These are phyloP conservation scores for Helicoverpa zea DNA, from an alignment of 1,140 invertebrate species.

Conservation along the genomic window DNA sequence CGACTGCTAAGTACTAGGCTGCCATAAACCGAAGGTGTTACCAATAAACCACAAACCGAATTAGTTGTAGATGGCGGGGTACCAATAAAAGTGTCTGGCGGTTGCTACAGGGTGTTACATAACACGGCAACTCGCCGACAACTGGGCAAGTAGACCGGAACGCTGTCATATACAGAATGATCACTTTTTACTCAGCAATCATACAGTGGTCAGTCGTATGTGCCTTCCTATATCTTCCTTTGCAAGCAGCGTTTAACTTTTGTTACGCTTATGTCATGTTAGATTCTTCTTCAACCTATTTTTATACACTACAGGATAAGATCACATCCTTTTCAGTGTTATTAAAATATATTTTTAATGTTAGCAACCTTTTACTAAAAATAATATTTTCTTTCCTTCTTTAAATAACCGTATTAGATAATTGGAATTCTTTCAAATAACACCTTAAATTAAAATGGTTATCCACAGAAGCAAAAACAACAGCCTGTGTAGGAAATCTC, in stretches of 20 bases:
- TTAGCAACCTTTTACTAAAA: no score
- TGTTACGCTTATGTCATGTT: no score
- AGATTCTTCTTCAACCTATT: no score
- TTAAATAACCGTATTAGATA: no score
- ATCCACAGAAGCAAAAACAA: neutral
- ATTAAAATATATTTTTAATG: no score
- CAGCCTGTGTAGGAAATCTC: slow-evolving; percentile 57
- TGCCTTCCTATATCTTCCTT: no score
- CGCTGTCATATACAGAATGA: slow-evolving; percentile 60
- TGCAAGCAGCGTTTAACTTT: no score
- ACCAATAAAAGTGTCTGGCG: slow-evolving; percentile 58
- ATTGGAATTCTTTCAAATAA: neutral
- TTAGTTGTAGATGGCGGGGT: slow-evolving; percentile 50
- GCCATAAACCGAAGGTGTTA: neutral
- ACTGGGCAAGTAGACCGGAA: slow-evolving; percentile 69
- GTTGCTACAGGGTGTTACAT: slow-evolving; percentile 74
- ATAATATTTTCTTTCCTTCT: no score
- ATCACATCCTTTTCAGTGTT: no score
- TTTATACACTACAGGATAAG: no score
- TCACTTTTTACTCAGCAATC: slow-evolving; percentile 31
- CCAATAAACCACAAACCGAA: slow-evolving; percentile 18
- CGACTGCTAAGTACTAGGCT: slow-evolving; percentile 10
- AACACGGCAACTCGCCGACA: slow-evolving; percentile 63
- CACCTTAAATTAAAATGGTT: neutral
- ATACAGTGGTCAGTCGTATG: neutral